Evolutionary conservation across 2,888 invertebrate genomes (phyloP), one percentile per base, ranked within the genome.

Genomic region (Scaptomyza cyrtandrae): DNA sequence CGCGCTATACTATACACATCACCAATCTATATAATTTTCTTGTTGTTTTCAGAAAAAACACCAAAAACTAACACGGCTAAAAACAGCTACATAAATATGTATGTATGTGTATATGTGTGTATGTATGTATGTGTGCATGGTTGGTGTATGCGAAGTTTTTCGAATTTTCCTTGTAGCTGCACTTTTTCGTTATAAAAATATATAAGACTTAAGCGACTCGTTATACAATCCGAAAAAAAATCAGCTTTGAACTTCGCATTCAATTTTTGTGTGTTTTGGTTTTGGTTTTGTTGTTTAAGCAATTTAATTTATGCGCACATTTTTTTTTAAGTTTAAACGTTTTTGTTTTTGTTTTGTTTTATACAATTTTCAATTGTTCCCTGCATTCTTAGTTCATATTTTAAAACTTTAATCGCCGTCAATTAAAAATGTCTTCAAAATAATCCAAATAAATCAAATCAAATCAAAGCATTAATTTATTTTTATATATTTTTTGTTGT

Each of bases 291-390:
- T 71, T 63, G 62, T 52, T 62, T 62, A 70, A 75, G 68, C 67
- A 76, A 65, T 75, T 66, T 55, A 1, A 53, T 57, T 62, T 61
- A 50, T 63, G 48, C 79, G 71, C 75, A 53, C 63, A 58, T 67
- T 67, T 61, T 31, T 61, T 31, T 31, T 49, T 68, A 55, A 55
- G 50, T 53, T 60, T 11, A 45, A 41, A 41, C 29, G n/a, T n/a
- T n/a, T n/a, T 64, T 39, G 37, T 31, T 53, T 55, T 57, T 64
- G 27, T 48, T 68, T 54, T 59, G 48, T 66, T 60, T 39, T 73
- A 86, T 88, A 88, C 89, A 86, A 86, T 86, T 88, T 88, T 81
- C 68, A 86, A 86, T 86, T 86, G 86, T 88, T 86, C 89, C 86
- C 86, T 86, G 86, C 86, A 86, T 88, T 88, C 68, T 72, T 86